Percentiles rank a stretch among this genome's conserved stretches.
These are phyloP conservation scores for Carterocephalus palaemon DNA, from an alignment of 2,888 invertebrate species.

Conservation along the genomic window DNA sequence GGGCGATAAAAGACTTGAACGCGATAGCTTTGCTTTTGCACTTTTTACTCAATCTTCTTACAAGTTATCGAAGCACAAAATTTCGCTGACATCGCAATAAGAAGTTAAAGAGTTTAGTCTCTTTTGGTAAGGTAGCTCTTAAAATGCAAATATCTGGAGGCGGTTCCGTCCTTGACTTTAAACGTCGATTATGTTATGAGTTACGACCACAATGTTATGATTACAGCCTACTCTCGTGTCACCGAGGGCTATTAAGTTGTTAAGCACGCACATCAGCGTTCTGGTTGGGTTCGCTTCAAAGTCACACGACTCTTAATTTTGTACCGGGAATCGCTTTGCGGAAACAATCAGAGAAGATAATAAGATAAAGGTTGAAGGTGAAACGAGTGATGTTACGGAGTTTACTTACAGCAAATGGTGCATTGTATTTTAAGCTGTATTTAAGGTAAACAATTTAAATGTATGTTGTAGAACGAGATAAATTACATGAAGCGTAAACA, in stretches of 20 bases:
- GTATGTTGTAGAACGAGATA: too few relatives aligned
- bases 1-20: slow-evolving; percentile 2
- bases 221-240: slow-evolving; percentile 11
- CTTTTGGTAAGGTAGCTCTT: slow-evolving; percentile 6
- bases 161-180: slow-evolving; percentile 10
- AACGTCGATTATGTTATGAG: slow-evolving; percentile 17
- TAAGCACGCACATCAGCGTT: slow-evolving; percentile 11
- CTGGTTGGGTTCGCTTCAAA: slow-evolving; percentile 13
- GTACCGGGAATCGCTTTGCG: slow-evolving; percentile 1
- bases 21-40: slow-evolving; percentile 12
- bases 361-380: slow-evolving; percentile 1
- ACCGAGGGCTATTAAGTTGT: slow-evolving; percentile 11
- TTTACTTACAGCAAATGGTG: too few relatives aligned
- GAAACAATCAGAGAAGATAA: neutral
- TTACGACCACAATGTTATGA: slow-evolving; percentile 8
- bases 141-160: slow-evolving; percentile 13
- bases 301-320: slow-evolving; percentile 13
- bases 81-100: slow-evolving; percentile 8
- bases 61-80: slow-evolving; percentile 3
- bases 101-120: slow-evolving; percentile 5
- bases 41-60: slow-evolving; percentile 7
- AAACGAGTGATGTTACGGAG: too few relatives aligned
- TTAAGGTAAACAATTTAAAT: too few relatives aligned
- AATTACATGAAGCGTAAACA: too few relatives aligned
- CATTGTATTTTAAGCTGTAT: too few relatives aligned